phyloP scores from a whole-genome alignment of 2,113 vertebrate genomes.

The Sitta europaea region DNA sequence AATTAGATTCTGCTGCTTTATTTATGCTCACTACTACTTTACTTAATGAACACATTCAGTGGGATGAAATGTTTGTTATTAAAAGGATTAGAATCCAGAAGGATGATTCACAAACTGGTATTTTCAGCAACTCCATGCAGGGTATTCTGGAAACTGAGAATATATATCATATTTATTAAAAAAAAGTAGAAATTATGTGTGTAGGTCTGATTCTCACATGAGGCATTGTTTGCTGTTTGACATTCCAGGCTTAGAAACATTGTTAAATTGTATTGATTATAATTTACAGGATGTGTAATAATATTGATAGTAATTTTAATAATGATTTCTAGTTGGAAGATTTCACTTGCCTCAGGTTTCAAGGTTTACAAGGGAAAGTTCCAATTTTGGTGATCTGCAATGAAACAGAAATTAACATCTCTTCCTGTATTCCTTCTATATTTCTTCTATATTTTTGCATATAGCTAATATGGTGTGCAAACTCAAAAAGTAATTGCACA shows the following conservation, averaged over 20 bases:
- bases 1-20: conserved; percentile 15
- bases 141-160: neutral
- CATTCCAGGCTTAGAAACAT: neutral
- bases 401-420: neutral
- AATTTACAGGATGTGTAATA: neutral
- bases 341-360: neutral
- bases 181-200: neutral
- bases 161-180: neutral
- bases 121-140: neutral
- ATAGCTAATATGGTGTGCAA: neutral
- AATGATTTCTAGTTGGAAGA: neutral
- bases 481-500: neutral
- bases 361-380: neutral
- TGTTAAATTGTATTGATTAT: neutral
- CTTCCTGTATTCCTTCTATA: neutral
- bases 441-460: neutral
- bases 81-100: neutral
- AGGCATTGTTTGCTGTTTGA: neutral
- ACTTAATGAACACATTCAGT: neutral
- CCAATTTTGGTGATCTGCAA: neutral
- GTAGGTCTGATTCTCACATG: neutral
- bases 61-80: conserved; percentile 1
- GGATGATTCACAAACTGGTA: neutral
- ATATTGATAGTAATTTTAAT: neutral
- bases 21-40: neutral